Evolutionary conservation across 2,113 vertebrate genomes (phyloP).

Genomic region (Aldabrachelys gigantea): DNA sequence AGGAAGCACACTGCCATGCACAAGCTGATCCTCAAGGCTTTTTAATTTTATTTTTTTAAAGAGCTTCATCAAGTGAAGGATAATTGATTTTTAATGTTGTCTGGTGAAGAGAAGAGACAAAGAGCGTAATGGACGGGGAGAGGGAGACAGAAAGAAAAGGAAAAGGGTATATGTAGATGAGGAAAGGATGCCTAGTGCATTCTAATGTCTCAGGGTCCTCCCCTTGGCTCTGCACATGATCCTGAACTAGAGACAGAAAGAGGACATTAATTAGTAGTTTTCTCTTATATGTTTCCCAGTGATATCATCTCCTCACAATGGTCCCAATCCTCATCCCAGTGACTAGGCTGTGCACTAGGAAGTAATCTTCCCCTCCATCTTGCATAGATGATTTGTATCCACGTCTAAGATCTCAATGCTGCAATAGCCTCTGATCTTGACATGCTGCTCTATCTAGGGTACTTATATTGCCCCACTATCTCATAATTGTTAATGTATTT

Average conservation of each 20-base stretch:
- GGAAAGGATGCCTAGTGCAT: not conserved
- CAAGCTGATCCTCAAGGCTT: not conserved
- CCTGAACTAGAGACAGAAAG: conserved; percentile 3
- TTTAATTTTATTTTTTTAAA: conserved; percentile 23
- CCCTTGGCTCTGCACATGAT: not conserved
- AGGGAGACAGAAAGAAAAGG: not conserved
- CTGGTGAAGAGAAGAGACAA: not conserved
- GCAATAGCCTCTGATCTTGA: not conserved
- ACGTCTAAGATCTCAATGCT: not conserved
- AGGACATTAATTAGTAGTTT: not conserved
- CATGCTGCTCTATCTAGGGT: not conserved
- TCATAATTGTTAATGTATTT: not conserved
- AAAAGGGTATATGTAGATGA: not conserved
- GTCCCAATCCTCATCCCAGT: not conserved
- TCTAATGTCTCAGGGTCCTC: conserved; percentile 11
- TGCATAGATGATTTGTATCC: not conserved
- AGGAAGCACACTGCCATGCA: not conserved
- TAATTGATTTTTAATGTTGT: not conserved
- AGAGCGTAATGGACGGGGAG: not conserved
- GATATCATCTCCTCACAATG: not conserved
- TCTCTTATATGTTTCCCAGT: conserved; percentile 1
- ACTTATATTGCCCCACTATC: not conserved
- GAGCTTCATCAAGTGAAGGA: not conserved
- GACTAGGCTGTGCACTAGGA: not conserved
- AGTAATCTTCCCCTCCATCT: not conserved